Conservation (phyloP, 2,113 vertebrate genomes). For the Mesembrinibis cayennensis region DNA sequence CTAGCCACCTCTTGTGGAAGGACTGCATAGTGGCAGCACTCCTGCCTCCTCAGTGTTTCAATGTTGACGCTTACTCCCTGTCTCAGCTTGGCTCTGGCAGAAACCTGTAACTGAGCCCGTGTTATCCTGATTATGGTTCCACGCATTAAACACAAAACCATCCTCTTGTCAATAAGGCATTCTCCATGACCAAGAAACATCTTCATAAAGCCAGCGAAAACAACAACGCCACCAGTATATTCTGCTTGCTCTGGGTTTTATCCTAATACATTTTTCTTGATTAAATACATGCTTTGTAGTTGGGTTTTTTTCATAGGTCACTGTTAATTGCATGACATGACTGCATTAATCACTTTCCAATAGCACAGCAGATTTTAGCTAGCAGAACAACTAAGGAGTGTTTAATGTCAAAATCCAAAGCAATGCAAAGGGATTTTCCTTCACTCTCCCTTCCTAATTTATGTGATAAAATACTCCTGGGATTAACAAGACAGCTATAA, state of each 20-base stretch:
- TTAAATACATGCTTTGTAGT: neutral
- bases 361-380: neutral
- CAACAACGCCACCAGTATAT: neutral
- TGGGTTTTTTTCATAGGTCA: neutral
- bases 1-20: neutral
- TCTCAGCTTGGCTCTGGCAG: neutral
- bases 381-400: neutral
- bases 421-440: slow-evolving; percentile 33
- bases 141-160: neutral
- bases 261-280: neutral
- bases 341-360: slow-evolving; percentile 22
- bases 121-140: neutral
- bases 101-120: neutral
- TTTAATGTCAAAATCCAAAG: slow-evolving; percentile 40
- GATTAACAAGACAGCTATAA: slow-evolving; percentile 53
- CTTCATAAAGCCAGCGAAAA: neutral
- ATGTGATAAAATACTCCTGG: slow-evolving; percentile 31
- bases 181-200: neutral
- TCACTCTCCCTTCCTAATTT: neutral
- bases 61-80: fast-evolving
- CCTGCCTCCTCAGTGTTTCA: neutral
- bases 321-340: slow-evolving; percentile 5
- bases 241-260: neutral
- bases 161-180: neutral
- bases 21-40: neutral